Evolutionary conservation across 2,888 invertebrate species (phyloP), one percentile per base, ranked within the genome.

Genomic region (Therioaphis trifolii): DNA sequence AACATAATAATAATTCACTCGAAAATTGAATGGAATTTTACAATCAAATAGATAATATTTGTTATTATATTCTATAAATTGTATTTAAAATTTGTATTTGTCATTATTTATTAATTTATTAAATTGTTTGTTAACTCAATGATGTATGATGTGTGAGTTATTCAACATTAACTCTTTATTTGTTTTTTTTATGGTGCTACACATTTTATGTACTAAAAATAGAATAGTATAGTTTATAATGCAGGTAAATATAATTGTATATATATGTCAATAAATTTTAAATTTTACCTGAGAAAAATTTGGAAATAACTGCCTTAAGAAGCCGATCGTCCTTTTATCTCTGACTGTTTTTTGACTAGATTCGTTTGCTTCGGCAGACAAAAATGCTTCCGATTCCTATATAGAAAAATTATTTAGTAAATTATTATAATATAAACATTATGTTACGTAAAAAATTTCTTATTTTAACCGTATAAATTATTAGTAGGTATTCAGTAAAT

Each of bases 241-340:
- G 21, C n/a, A 21, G 5, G 15, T 49, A 49, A 5, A 21, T 21
- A 58, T 35, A 5, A 35, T 35, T 35, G 35, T 5, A 7, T 35
- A 35, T 5, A 35, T 35, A 71, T 49, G 68, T 27, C 24, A 58
- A 58, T 24, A 14, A 21, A 74, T 78, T 11, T 55, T 68, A 21
- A 52, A 78, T 68, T 88, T 89, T 92, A 94, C 94, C 93, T 94
- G 92, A 86, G 94, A 93, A 87, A 94, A 90, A 84, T 91, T 91
- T 58, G 94, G 94, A 90, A 94, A 94, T 85, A 94, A 90, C 87
- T 93, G 92, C 84, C 94, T 91, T 86, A 94, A 91, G 87, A 94
- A 91, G 87, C 94, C 94, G 88, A 94, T 93, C 86, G 94, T 94
- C 88, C 94, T 91, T 89, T 94, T 94, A 89, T 93, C 93, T 87